Conservation (phyloP, 2,113 vertebrate genomes). For the Pygoscelis antarcticus region DNA sequence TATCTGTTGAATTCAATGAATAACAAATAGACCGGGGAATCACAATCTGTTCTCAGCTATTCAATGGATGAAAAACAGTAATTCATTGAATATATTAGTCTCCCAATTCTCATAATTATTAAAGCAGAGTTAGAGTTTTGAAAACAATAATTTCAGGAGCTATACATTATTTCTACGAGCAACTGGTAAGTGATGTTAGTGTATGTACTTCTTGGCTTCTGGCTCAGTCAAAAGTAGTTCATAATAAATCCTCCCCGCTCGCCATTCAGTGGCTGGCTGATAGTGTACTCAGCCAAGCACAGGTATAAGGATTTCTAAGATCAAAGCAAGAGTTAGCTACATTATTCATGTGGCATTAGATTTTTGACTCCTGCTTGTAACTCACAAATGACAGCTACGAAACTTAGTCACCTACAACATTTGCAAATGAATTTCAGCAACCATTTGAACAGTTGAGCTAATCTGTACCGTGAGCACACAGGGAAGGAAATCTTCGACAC, state of each 20-base stretch:
- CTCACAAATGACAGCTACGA: not conserved
- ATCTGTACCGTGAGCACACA: not conserved
- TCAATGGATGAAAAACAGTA: not conserved
- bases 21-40: conserved; percentile 50
- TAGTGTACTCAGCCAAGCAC: not conserved
- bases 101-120: conserved; percentile 10
- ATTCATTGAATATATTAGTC: conserved; percentile 52
- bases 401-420: not conserved
- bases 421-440: not conserved
- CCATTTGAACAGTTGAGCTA: not conserved
- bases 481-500: not conserved
- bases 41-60: conserved; percentile 56
- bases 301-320: not conserved
- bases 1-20: conserved; percentile 65
- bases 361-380: not conserved
- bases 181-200: not conserved
- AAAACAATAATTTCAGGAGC: conserved; percentile 20
- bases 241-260: not conserved
- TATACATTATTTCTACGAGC: not conserved
- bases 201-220: not conserved
- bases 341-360: not conserved
- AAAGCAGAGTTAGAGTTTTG: not conserved
- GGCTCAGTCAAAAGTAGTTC: not conserved
- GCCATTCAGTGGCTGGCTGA: not conserved
- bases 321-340: conserved; percentile 7